Evolutionary conservation across 2,113 vertebrate species (phyloP), one percentile per base, ranked within the genome.

Genomic region (Pholis gunnellus): DNA sequence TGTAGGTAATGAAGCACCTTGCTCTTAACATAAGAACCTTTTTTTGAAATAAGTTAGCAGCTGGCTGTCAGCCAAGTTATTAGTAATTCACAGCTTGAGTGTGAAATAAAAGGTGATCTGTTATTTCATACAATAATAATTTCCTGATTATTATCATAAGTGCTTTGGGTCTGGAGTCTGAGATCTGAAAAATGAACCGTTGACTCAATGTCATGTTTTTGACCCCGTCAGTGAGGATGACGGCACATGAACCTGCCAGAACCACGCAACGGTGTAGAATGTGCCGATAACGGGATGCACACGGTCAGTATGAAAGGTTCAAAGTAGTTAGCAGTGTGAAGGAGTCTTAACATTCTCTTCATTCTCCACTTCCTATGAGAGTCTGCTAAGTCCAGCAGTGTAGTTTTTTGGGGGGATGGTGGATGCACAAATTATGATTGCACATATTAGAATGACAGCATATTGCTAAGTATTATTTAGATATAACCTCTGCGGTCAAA

Each of bases 1-100:
- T 31, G 20, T 10, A 70, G 72, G 25, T 40, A 5, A 66, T 31
- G 2, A 69, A 36, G 7, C 44, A 27, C 9, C 10, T 1, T 52
- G 34, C 14, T 27, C 56, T 34, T 46, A 52, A 36, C 48, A 65
- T n/a, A 27, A 25, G 34, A 14, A 9, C 34, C 52, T n/a, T 34
- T 81, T 1, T 75, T 25, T 64, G 6, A 76, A 44, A 56, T 46
- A 56, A 27, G 42, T 74, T 42, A 31, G n/a, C 11, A 25, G 25
- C 22, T 34, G 6, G 25, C 34, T 46, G 27, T 65, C 36, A 46
- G n/a, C 29, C 59, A 74, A 27, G 13, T 48, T 56, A 59, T 31
- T 15, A 56, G 44, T 31, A 42, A 61, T 54, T 69, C 20, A 34
- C 13, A 22, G 11, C 63, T n/a, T 18, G 34, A 31, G 15, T 20